Evolutionary conservation across 37 sponge, comb jelly and placozoan species (phyloP).

Genomic region (Halichondria panicea): DNA sequence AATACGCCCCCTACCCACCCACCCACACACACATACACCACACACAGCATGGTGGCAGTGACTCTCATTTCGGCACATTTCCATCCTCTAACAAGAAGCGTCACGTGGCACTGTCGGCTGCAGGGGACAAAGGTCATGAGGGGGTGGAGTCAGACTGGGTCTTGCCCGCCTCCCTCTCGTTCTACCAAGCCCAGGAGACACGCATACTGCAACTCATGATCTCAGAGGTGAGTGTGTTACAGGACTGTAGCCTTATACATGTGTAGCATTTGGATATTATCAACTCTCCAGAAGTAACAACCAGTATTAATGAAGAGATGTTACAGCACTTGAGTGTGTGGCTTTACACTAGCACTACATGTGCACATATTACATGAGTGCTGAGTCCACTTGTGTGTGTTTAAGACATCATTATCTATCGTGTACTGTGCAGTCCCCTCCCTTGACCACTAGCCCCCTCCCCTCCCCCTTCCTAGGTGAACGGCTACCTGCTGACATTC

Average conservation of each 20-base stretch:
- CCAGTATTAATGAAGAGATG: no score
- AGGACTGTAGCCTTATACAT: no score
- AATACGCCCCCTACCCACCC: background rate
- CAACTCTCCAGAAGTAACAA: no score
- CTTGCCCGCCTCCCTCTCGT: conserved; percentile 61
- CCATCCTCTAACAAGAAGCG: background rate
- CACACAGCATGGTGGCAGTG: background rate
- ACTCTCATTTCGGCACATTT: background rate
- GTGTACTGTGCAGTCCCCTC: background rate
- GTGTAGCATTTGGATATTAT: no score
- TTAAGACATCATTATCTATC: background rate
- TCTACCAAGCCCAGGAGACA: conserved; percentile 41
- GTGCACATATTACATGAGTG: background rate
- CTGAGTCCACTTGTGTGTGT: background rate
- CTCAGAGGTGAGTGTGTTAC: conserved; percentile 4
- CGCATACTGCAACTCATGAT: conserved; percentile 51
- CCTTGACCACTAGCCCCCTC: background rate
- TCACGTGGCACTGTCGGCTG: background rate
- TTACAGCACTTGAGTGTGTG: background rate
- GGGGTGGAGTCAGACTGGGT: background rate
- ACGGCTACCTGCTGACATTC: conserved; percentile 48
- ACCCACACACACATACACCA: background rate
- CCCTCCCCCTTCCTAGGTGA: background rate
- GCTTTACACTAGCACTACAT: background rate
- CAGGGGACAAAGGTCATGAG: conserved; percentile 2